Evolutionary conservation across 2,113 vertebrate species (phyloP).

Genomic region (Centrocercus urophasianus): DNA sequence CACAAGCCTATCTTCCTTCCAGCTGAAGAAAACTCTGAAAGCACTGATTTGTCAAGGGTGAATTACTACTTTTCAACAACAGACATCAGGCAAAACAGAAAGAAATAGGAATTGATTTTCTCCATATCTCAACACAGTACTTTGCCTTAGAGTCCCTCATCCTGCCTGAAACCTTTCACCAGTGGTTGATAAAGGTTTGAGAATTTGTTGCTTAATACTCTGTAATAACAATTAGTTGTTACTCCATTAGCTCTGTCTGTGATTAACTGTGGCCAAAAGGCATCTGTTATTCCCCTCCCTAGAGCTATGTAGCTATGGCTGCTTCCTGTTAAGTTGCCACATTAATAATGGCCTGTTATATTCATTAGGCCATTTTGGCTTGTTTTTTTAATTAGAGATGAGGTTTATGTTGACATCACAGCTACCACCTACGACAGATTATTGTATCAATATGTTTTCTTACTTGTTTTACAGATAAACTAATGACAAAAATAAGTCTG

Average conservation of each 20-base stretch:
- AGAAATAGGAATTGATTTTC: not conserved
- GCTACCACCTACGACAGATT: conserved; percentile 2
- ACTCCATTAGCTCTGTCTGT: conserved; percentile 16
- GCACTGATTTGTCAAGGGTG: not conserved
- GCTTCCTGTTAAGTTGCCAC: not conserved
- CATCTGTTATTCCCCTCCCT: not conserved
- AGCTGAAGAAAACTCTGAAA: not conserved
- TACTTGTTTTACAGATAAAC: conserved; percentile 1
- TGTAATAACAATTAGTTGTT: not conserved
- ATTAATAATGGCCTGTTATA: not conserved
- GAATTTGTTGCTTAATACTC: not conserved
- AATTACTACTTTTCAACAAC: not conserved
- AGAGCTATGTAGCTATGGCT: not conserved
- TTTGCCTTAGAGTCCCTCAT: not conserved
- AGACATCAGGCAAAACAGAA: not conserved
- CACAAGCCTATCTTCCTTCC: not conserved
- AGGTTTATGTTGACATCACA: conserved; percentile 34
- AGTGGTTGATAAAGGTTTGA: not conserved
- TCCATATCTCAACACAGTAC: accelerated
- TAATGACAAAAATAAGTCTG: conserved; percentile 30
- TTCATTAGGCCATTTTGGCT: not conserved
- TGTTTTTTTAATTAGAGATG: not conserved
- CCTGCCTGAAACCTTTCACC: not conserved
- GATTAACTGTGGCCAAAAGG: not conserved
- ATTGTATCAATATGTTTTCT: conserved; percentile 18